Evolutionary conservation across 2,113 vertebrate genomes (phyloP), one percentile per base, ranked within the genome.

Genomic region (Psittacara wagleri): DNA sequence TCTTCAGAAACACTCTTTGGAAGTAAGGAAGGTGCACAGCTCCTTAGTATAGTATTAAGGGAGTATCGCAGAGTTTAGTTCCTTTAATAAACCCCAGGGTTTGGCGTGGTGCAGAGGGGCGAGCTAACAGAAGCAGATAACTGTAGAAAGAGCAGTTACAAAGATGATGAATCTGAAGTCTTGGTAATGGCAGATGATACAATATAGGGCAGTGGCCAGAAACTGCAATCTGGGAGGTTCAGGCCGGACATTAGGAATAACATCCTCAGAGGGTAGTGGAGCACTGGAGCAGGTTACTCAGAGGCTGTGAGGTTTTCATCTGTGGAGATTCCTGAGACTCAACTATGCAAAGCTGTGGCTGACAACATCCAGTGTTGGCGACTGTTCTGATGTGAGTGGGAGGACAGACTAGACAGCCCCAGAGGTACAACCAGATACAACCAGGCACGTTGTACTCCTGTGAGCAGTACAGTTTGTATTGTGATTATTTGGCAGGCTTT

Each of bases 361-460:
- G 69, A 49, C 0, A 0, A 28, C 31, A 49, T 37, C 31, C 39
- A 67, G 17, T n/a, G 44, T n/a, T 70, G 63, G 28, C 1, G 1
- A n/a, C 41, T n/a, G 39, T 41, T 44, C 46, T 61, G 49, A 10
- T 52, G 12, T 3, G 41, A 85, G 57, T 57, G 37, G 52, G 64
- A 86, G 33, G 46, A 82, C 70, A 82, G 66, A 57, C 52, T 41
- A 77, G 52, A 49, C 77, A 72, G 29, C 33, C 81, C 41, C 81
- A 86, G 85, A 73, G 43, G 46, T 49, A 25, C 28, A 41, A 25
- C 6, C 51, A 39, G 78, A 17, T 68, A 31, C 37, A 79, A 20
- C 13, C n/a, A 73, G 59, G 33, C 5, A 1, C 55, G 51, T 37
- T 78, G 28, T 29, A 18, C 41, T 63, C 31, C 46, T 68, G 10